These are phyloP conservation scores for Pogonocichla stellata DNA, from an alignment of 2,113 vertebrate species.

Conservation along the genomic window DNA sequence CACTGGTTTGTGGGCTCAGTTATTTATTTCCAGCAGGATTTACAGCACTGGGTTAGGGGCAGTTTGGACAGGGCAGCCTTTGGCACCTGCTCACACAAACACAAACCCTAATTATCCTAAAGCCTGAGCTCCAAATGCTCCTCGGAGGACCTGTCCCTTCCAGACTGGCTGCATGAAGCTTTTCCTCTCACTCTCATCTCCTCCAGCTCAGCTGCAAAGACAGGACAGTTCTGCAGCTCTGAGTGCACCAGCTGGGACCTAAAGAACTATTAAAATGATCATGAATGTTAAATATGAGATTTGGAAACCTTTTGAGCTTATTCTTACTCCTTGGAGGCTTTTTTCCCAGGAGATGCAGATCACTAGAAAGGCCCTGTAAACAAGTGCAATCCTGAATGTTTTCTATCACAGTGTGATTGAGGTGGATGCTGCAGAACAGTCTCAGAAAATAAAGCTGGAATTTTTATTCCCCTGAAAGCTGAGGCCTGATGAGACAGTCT, in stretches of 20 bases:
- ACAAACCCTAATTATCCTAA: background rate
- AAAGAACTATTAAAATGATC: background rate
- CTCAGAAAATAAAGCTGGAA: background rate
- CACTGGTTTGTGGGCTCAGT: background rate
- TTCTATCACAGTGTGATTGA: background rate
- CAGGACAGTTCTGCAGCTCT: fast-evolving
- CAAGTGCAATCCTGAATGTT: background rate
- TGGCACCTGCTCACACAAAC: background rate
- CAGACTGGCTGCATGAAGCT: background rate
- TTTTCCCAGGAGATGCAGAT: background rate
- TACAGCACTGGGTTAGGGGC: background rate
- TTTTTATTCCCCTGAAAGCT: background rate
- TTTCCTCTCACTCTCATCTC: background rate
- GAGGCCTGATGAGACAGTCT: background rate
- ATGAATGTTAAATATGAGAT: fast-evolving
- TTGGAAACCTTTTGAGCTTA: background rate
- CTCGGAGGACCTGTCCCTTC: background rate
- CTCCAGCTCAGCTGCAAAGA: background rate
- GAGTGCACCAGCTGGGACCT: background rate
- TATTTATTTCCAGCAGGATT: background rate
- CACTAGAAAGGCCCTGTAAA: background rate
- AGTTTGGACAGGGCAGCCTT: background rate
- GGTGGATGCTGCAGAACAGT: background rate
- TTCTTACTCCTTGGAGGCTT: background rate
- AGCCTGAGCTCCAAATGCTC: background rate